Percentiles rank a stretch among this genome's conserved stretches.
Conservation (phyloP, 1,140 invertebrate genomes). For the Eueides isabella region DNA sequence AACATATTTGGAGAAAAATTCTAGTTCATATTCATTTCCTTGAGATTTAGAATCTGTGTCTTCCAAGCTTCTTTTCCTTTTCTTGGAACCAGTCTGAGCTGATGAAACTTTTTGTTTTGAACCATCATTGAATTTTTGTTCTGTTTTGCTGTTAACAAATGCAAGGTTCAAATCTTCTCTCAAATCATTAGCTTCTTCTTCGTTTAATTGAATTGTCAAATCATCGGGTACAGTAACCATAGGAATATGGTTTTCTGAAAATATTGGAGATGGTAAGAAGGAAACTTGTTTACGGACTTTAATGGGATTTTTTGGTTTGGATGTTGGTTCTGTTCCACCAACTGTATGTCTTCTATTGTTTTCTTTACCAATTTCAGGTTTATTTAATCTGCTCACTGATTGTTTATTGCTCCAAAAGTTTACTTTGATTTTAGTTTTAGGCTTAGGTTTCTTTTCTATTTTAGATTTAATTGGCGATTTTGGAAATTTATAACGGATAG, state of each 20-base stretch:
- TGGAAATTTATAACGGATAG: constrained; percentile 66
- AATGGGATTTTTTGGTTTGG: constrained; percentile 59
- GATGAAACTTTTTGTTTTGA: constrained; percentile 47
- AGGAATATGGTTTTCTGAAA: constrained; percentile 71
- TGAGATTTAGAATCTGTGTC: constrained; percentile 46
- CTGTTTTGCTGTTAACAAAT: constrained; percentile 51
- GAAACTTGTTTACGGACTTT: constrained; percentile 72
- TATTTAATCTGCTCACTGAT: constrained; percentile 49
- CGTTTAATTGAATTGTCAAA: constrained; percentile 73
- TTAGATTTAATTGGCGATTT: constrained; percentile 46
- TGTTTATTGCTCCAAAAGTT: constrained; percentile 77
- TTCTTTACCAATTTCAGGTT: constrained; percentile 44
- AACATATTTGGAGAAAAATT: constrained; percentile 78
- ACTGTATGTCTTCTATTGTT: constrained; percentile 61
- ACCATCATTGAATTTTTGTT: constrained; percentile 40
- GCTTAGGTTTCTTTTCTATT: constrained; percentile 58
- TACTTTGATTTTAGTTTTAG: constrained; percentile 75
- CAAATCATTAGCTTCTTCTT: constrained; percentile 71
- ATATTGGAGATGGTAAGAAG: constrained; percentile 69
- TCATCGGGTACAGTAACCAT: constrained; percentile 79
- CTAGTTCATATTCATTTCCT: constrained; percentile 72
- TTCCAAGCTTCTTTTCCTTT: constrained; percentile 56
- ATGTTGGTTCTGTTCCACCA: constrained; percentile 38
- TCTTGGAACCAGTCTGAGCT: constrained; percentile 56
- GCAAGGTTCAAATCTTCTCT: constrained; percentile 64